These are phyloP conservation scores for Tetranychus truncatus DNA, from an alignment of 2,888 invertebrate genomes.

Conservation along the genomic window DNA sequence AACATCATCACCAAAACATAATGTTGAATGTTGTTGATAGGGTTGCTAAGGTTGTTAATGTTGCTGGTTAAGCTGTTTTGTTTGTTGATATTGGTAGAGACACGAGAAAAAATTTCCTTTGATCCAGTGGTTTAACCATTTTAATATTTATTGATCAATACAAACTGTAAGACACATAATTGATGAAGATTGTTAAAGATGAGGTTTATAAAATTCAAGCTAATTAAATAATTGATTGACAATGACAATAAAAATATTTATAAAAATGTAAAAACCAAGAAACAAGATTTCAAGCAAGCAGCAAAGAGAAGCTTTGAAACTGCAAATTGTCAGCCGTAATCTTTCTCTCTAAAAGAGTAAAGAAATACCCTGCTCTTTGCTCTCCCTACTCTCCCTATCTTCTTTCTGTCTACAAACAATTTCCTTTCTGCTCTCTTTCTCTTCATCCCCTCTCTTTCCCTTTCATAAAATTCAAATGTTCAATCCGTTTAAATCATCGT, in stretches of 20 bases:
- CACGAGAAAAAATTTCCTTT: background rate
- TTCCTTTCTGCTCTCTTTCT: background rate
- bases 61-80: background rate
- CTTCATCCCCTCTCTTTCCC: background rate
- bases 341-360: background rate
- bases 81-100: background rate
- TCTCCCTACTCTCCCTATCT: constrained; percentile 10
- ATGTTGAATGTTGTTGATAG: background rate
- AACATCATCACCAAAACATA: background rate
- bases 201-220: no score
- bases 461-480: background rate
- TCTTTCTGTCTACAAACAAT: background rate
- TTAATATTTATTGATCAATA: background rate
- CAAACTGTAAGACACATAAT: background rate
- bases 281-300: background rate
- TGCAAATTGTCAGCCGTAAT: background rate
- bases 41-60: background rate
- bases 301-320: background rate
- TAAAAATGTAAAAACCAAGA: background rate
- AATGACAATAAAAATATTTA: background rate
- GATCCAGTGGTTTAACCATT: background rate
- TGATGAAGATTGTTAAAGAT: no score
- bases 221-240: background rate
- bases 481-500: background rate
- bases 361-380: background rate